Evolutionary conservation across 2,888 invertebrate species (phyloP), one percentile per base, ranked within the genome.

Genomic region (Hirtodrosophila duncani): DNA sequence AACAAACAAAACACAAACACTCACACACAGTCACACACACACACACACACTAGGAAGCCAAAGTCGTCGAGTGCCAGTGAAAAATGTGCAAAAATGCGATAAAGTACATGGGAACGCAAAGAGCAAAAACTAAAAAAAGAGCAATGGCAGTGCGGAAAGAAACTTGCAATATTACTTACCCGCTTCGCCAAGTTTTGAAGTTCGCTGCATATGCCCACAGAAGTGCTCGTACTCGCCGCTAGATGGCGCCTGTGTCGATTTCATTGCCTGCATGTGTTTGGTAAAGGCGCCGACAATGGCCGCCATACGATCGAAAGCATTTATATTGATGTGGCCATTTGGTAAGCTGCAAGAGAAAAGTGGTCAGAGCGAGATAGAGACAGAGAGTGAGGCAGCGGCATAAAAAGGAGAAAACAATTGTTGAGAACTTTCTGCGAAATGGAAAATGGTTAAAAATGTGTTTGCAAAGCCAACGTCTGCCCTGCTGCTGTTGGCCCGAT

Each of bases 321-420:
- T 92, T 83, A 94, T 93, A 88, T 95, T 94, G 81, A 95, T 92
- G 88, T 94, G 93, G 50, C 94, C 94, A 87, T 94, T 94, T 55
- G 93, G 92, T 69, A 94, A 89, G 81, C 93, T 93, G 86, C 39
- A 50, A 37, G 31, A 31, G 3, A 1, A 20, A 14, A 18, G 16
- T 4, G 7, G n/a, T 2, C 8, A 36, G 4, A 26, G 33, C 10
- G 9, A 46, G 21, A 14, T 10, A 21, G 16, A 14, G 8, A 8
- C 6, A 16, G 34, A 13, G 36, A n/a, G 36, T 5, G 3, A 2
- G 21, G 13, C 3, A 7, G 11, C 10, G 33, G n/a, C n/a, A n/a
- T n/a, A n/a, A n/a, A n/a, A 8, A 24, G 11, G 24, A 5, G 38
- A 26, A 27, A 50, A 37, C 10, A 44, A 55, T 18, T 13, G 26